Base-by-base conservation (phyloP, 35 echinoderm and acorn worm genomes). In the Ophiothrix spiculata region DNA sequence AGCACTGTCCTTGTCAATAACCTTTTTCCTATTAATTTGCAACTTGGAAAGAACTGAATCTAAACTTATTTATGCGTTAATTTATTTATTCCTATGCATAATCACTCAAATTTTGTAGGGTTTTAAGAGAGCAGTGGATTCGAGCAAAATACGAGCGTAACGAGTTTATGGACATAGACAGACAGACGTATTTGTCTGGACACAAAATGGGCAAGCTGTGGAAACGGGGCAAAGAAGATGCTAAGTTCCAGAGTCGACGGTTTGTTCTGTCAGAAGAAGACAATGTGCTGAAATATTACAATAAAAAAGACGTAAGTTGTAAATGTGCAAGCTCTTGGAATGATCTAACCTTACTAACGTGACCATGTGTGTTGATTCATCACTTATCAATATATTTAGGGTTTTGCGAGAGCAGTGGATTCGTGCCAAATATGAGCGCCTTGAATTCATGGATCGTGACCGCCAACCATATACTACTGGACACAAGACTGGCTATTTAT, bases 321-420 rank as follows among this genome's bases (percentile, higher is more conserved):
- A n/a, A 23, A 6, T 32, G 36, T 32, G 34, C 16, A 78, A 32
- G 25, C 29, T 11, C 46, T 8, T 23, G 3, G 31, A 33, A 6
- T 0, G 12, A 82, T 23, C 35, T 11, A 4, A 64, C 33, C 23
- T 33, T 74, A 28, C 41, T 4, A 25, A 32, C 23, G 21, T 35
- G 15, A 2, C 25, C 69, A 54, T 64, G 16, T 14, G n/a, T 32
- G 49, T 84, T 40, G 14, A 81, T 33, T 41, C 37, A 21, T 80
- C 23, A 14, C 10, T 10, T 36, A 78, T 14, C 90, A 46, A 38
- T 85, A 56, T 85, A 1, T 85, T 39, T 33, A 99, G 96, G 40
- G 96, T 99, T 79, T 77, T 99, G 35, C 77, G 92, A 33, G 96
- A 99, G 78, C 96, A 99, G 36, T 99, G 96, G 96, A 99, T 99